These are phyloP conservation scores for Callitettix versicolor DNA, from an alignment of 1,140 invertebrate genomes.

Conservation along the genomic window DNA sequence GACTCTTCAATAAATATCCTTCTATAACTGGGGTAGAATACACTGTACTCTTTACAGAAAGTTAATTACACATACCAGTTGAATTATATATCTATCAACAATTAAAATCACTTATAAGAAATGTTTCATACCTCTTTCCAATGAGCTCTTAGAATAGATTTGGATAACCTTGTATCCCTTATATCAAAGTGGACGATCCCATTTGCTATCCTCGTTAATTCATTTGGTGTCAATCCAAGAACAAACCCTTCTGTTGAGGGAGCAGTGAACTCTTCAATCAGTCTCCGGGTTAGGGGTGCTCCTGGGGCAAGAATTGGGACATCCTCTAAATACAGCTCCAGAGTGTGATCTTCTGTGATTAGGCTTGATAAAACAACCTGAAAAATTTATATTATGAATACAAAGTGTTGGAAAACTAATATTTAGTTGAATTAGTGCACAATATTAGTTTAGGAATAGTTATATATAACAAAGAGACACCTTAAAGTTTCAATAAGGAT, in stretches of 20 bases:
- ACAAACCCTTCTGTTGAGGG: constrained; percentile 49
- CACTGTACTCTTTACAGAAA: no score
- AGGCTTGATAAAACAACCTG: constrained; percentile 26
- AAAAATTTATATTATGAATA: neutral
- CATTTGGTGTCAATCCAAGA: constrained; percentile 43
- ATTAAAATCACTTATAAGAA: no score
- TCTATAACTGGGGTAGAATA: no score
- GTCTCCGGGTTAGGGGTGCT: constrained; percentile 46
- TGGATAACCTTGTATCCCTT: constrained; percentile 35
- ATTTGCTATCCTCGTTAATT: constrained; percentile 44
- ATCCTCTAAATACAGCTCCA: constrained; percentile 45
- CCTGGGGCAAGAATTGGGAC: constrained; percentile 50
- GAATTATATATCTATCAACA: no score
- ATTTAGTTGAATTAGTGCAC: no score
- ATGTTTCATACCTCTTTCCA: constrained; percentile 42
- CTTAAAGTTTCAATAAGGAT: no score
- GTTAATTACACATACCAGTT: no score
- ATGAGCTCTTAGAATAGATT: constrained; percentile 37
- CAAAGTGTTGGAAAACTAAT: neutral
- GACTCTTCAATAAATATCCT: no score
- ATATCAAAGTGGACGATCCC: constrained; percentile 47
- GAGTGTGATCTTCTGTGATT: constrained; percentile 9
- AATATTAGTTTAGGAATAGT: no score
- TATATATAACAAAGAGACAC: no score
- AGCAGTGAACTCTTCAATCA: constrained; percentile 49